Base-by-base conservation (phyloP, 2,113 vertebrate species). In the Phasianus colchicus region DNA sequence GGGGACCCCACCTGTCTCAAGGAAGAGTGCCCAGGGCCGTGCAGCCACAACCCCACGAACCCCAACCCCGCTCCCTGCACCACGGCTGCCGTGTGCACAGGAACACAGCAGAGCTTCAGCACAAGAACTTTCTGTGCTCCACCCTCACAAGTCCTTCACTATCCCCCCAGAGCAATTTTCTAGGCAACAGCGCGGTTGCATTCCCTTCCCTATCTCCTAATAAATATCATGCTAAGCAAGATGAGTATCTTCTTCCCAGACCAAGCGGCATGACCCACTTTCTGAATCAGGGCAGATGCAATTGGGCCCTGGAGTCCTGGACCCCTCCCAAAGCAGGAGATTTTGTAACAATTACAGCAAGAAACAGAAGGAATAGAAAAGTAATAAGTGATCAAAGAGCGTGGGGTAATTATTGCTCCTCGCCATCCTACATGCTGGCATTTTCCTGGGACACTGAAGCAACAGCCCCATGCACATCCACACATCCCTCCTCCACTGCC, bases 241-340 rank as follows among this genome's bases (percentile, higher is more conserved):
- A 97, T 97, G 82, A 88, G 82, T 97, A 97, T 97, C 96, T 96
- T 73, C 93, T 95, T 97, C 96, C 97, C 96, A 97, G 95, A 94
- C 96, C 92, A 94, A 96, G 93, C 90, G 80, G 94, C 97, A 88
- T 98, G 97, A 98, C 98, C 98, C 96, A 98, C 83, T 98, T 98
- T 97, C 96, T 97, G 97, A 98, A 97, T 94, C 96, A 96, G 96
- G 95, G 88, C 96, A 96, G 89, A 95, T 95, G 97, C 96, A 97
- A 94, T 57, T 48, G 90, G 96, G 96, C 96, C 96, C 95, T 96
- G 88, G 72, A 74, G 94, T 87, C 90, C 77, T 93, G 77, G 88
- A 93, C 95, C 93, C 93, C 92, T 96, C 97, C 97, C 97, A 96
- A 89, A 79, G 94, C 89, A 42, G 52, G 70, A 89, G 88, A 96